Conservation (phyloP, 2,113 vertebrate genomes). For the Muscicapa adusta region DNA sequence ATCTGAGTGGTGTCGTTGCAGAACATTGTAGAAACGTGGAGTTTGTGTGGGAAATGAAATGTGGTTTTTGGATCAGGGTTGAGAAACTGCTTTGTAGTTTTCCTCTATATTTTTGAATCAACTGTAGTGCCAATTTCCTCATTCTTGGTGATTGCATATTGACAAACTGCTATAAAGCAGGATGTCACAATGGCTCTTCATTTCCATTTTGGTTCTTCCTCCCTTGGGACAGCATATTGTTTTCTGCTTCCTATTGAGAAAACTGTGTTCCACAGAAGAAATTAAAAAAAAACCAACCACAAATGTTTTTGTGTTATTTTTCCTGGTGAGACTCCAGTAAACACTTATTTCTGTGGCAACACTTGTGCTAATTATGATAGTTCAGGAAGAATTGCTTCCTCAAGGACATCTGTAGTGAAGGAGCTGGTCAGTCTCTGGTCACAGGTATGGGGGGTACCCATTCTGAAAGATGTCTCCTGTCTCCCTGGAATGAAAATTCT, state of each 20-base stretch:
- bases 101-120: neutral
- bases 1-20: neutral
- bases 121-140: neutral
- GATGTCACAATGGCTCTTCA: constrained; percentile 50
- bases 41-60: neutral
- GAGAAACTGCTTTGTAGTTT: neutral
- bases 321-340: neutral
- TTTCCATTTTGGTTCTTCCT: constrained; percentile 55
- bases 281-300: neutral
- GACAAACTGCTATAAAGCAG: constrained; percentile 18
- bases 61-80: neutral
- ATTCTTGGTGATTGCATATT: constrained; percentile 18
- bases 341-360: neutral
- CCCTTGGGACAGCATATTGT: constrained; percentile 50
- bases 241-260: constrained; percentile 53
- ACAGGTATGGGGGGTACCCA: neutral
- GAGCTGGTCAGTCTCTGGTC: neutral
- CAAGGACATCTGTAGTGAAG: neutral
- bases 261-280: neutral
- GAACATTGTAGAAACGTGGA: neutral
- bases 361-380: neutral
- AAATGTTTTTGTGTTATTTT: constrained; percentile 8
- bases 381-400: constrained; percentile 5
- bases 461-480: neutral
- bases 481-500: neutral